Conservation (phyloP, 2,888 invertebrate genomes). For the Heterodera filipjevi region DNA sequence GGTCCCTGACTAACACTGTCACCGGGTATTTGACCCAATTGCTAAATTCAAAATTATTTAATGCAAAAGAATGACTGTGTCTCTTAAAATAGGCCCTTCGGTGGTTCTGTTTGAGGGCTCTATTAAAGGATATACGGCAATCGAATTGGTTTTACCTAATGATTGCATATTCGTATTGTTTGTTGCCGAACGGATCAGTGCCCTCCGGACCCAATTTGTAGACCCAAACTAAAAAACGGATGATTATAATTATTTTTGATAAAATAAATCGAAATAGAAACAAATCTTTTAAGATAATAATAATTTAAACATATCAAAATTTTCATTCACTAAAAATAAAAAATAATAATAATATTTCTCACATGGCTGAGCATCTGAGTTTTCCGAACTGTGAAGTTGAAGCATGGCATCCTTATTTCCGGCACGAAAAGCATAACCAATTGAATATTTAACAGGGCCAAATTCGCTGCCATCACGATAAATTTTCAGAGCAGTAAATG, state of each 20-base stretch:
- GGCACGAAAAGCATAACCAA: constrained; percentile 65
- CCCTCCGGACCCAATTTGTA: constrained; percentile 66
- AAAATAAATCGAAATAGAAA: neutral
- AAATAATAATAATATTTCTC: constrained; percentile 23
- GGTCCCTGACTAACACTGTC: constrained; percentile 65
- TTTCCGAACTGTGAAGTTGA: constrained; percentile 64
- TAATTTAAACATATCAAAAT: neutral
- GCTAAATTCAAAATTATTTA: constrained; percentile 4
- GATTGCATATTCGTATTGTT: constrained; percentile 66
- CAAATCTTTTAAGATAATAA: no score
- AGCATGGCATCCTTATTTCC: constrained; percentile 66
- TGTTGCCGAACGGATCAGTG: constrained; percentile 65
- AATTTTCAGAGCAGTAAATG: constrained; percentile 66
- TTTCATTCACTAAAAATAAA: neutral
- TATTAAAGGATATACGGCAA: no score
- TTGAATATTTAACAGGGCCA: constrained; percentile 65
- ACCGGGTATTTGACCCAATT: constrained; percentile 66
- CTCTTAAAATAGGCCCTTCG: no score
- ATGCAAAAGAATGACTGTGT: no score
- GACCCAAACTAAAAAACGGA: constrained; percentile 65
- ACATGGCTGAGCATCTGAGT: constrained; percentile 64
- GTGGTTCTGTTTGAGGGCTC: no score
- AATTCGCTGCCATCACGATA: constrained; percentile 66
- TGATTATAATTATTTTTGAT: no score
- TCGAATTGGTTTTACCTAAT: constrained; percentile 47